phyloP scores from a whole-genome alignment of 2,888 invertebrate species.

The Oligia strigilis region DNA sequence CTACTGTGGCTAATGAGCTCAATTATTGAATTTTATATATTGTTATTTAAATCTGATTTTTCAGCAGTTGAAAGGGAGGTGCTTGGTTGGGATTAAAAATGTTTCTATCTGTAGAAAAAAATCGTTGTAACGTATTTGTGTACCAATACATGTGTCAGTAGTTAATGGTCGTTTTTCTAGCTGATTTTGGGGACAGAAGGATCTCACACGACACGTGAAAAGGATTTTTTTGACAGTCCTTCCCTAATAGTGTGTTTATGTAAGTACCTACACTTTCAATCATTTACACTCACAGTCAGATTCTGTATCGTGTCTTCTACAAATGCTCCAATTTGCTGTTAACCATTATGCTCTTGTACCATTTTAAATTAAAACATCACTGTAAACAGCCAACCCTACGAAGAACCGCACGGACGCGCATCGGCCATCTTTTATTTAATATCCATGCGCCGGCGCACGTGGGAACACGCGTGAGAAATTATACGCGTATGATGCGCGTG shows the following conservation, averaged over 20 bases:
- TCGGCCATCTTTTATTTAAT: conserved; percentile 85
- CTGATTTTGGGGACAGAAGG: neutral
- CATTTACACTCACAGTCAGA: neutral
- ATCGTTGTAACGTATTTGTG: neutral
- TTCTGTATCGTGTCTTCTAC: neutral
- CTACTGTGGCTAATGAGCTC: no score
- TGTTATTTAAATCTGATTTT: no score
- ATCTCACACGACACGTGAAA: neutral
- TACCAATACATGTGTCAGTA: neutral
- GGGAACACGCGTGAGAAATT: conserved; percentile 76
- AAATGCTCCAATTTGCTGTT: neutral
- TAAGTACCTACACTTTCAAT: neutral
- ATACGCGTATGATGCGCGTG: conserved; percentile 69
- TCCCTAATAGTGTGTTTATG: neutral
- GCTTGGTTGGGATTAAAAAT: neutral
- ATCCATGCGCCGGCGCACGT: conserved; percentile 72
- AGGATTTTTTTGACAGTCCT: neutral
- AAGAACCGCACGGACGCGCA: conserved; percentile 76
- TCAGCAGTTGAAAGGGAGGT: no score
- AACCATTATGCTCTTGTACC: neutral
- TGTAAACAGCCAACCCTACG: conserved; percentile 46
- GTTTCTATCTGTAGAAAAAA: neutral
- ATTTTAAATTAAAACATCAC: conserved; percentile 30
- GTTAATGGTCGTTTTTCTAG: neutral
- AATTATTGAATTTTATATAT: no score